Conservation (phyloP, 2,113 vertebrate species). For the Myotis davidii region DNA sequence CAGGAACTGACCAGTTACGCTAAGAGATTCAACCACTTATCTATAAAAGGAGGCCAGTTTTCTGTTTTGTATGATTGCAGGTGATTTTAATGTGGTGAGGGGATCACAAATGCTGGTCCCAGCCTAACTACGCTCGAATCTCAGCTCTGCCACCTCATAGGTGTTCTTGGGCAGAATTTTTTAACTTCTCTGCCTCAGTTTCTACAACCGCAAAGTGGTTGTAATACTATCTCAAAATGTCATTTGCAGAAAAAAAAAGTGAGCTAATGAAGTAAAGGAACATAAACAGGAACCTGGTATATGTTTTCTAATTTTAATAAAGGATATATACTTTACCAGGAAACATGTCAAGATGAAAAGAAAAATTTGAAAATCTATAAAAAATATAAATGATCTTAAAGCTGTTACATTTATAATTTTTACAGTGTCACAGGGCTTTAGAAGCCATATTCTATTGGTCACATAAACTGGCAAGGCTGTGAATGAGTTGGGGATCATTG, state of each 20-base stretch:
- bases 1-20: neutral
- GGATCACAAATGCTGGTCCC: neutral
- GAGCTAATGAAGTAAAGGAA: neutral
- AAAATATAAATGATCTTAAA: constrained; percentile 10
- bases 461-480: neutral
- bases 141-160: neutral
- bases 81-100: neutral
- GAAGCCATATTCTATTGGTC: neutral
- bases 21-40: neutral
- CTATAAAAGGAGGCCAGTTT: neutral
- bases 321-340: neutral
- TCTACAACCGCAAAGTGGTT: neutral
- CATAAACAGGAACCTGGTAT: neutral
- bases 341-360: neutral
- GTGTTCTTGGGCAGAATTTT: neutral
- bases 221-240: neutral
- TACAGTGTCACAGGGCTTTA: neutral
- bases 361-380: neutral
- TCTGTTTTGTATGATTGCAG: neutral
- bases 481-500: neutral
- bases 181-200: neutral
- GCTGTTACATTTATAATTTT: neutral
- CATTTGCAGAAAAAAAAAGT: neutral
- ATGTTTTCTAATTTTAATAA: neutral
- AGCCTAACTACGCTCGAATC: neutral